Percentiles rank a stretch among this genome's conserved stretches.
Evolutionary conservation across 2,797 vertebrate species (phyloP).

Genomic region (Lacerta bilineata): DNA sequence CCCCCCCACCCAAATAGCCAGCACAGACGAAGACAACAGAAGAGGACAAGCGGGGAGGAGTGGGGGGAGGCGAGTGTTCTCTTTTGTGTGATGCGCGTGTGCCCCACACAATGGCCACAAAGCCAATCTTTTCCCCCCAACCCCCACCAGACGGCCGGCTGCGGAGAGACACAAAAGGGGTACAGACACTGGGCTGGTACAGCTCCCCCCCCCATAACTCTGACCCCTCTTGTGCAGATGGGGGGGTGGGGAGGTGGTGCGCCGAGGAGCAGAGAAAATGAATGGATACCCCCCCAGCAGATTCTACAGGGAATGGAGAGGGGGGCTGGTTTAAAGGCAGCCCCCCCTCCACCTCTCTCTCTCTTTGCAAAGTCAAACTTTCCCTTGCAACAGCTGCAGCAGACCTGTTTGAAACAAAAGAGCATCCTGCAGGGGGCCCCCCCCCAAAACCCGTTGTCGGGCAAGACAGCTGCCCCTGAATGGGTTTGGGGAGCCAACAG

Average conservation of each 20-base stretch:
- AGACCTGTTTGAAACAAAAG: slow-evolving; percentile 71
- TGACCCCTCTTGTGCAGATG: background rate
- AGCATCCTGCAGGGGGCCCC: background rate
- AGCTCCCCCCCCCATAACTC: background rate
- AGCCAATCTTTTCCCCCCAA: background rate
- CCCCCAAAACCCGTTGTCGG: slow-evolving; percentile 68
- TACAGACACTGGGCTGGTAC: background rate
- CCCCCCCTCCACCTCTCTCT: background rate
- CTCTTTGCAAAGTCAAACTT: slow-evolving; percentile 64
- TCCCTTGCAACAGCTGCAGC: slow-evolving; percentile 82
- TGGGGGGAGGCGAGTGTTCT: too few species aligned
- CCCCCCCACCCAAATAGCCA: background rate
- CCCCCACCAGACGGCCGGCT: too few species aligned
- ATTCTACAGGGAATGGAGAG: slow-evolving; percentile 41
- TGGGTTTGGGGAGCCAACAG: slow-evolving; percentile 76
- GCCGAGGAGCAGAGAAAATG: slow-evolving; percentile 33
- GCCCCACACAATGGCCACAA: slow-evolving; percentile 30
- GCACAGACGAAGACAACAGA: background rate
- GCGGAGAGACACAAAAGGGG: background rate
- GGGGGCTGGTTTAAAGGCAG: slow-evolving; percentile 41
- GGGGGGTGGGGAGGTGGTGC: slow-evolving; percentile 21
- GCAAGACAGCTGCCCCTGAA: slow-evolving; percentile 83
- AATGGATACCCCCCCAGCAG: slow-evolving; percentile 70
- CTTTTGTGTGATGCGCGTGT: background rate
- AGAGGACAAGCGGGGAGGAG: background rate